phyloP scores from a whole-genome alignment of 2,797 vertebrate genomes.

The Tiaroga cobitis region DNA sequence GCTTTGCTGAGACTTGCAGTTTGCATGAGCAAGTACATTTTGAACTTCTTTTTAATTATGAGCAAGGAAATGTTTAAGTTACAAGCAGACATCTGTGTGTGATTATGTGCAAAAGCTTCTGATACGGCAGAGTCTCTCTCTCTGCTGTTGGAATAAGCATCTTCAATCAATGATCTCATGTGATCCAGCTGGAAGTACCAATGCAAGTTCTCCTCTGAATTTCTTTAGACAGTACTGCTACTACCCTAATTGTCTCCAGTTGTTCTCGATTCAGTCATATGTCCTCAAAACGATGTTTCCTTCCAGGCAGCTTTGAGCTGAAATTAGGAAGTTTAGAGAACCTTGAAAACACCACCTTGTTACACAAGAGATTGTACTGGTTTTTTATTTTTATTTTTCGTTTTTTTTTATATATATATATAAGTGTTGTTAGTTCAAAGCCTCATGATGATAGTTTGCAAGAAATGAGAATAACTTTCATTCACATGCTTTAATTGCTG shows the following conservation, averaged over 20 bases:
- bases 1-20: constrained; percentile 45
- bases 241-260: constrained; percentile 15
- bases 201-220: constrained; percentile 21
- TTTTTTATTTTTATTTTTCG: no score
- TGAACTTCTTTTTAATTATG: constrained; percentile 40
- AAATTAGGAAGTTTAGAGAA: constrained; percentile 18
- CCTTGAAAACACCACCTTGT: constrained; percentile 20
- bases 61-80: constrained; percentile 20
- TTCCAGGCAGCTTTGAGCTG: constrained; percentile 33
- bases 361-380: constrained; percentile 32
- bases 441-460: constrained; percentile 9
- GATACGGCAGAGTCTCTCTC: constrained; percentile 12
- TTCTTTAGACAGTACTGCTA: constrained; percentile 22
- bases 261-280: constrained; percentile 24
- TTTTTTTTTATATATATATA: no score
- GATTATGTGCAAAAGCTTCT: constrained; percentile 35
- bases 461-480: constrained; percentile 17
- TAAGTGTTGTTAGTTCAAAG: constrained; percentile 34
- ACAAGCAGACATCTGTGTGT: constrained; percentile 34
- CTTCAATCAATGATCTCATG: constrained; percentile 29
- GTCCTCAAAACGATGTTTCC: constrained; percentile 23
- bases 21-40: constrained; percentile 56
- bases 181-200: constrained; percentile 39
- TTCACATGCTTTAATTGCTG: constrained; percentile 41
- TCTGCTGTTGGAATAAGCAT: constrained; percentile 30